A percentile compares a stretch with the other conserved stretches of the same genome.
phyloP scores from a whole-genome alignment of 1,140 invertebrate genomes.

The Drosophila ogumai region DNA sequence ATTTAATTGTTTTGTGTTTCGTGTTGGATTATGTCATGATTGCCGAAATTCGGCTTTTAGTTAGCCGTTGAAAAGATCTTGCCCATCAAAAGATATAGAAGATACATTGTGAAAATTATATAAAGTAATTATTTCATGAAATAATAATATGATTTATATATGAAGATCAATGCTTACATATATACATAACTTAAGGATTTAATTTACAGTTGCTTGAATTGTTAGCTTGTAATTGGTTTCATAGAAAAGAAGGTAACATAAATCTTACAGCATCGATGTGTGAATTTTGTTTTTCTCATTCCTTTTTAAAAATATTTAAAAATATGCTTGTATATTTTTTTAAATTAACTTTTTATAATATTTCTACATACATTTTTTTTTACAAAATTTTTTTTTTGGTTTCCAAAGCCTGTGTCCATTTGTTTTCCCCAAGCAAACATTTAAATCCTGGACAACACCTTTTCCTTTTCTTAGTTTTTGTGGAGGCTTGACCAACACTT shows the following conservation, averaged over 20 bases:
- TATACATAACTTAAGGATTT: no score
- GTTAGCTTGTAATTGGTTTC: no score
- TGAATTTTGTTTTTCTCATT: no score
- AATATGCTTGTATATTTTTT: no score
- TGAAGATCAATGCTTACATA: no score
- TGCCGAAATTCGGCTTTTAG: constrained; percentile 17
- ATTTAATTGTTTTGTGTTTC: constrained; percentile 30
- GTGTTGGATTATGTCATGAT: constrained; percentile 42
- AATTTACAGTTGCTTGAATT: no score
- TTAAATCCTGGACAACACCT: constrained; percentile 30
- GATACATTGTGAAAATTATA: not conserved
- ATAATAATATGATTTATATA: no score
- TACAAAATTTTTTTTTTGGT: not conserved
- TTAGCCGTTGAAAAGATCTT: not conserved
- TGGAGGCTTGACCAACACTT: constrained; percentile 10
- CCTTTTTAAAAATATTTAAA: no score
- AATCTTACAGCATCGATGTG: no score
- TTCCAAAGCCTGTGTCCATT: not conserved
- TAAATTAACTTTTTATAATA: not conserved
- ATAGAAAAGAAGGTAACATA: no score
- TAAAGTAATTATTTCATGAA: not conserved
- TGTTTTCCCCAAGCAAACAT: constrained; percentile 5
- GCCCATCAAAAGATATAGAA: not conserved
- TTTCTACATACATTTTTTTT: no score
- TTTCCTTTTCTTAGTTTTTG: not conserved